Conservation (phyloP, 2,797 vertebrate genomes). For the Microchirus variegatus region DNA sequence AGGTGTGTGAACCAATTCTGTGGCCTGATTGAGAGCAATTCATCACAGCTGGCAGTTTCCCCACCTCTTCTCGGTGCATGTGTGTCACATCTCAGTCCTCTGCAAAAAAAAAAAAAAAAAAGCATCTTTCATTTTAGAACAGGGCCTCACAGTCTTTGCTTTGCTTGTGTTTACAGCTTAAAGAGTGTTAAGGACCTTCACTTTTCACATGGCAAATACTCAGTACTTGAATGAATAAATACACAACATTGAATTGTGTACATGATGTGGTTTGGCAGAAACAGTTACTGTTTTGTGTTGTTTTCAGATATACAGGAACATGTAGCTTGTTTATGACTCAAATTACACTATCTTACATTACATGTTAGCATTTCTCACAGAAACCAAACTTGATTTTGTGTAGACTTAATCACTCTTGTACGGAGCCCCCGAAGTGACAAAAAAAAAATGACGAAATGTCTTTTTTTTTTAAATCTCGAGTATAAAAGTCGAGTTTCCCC, state of each 20-base stretch:
- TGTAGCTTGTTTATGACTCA: no score
- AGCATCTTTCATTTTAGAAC: slow-evolving; percentile 5
- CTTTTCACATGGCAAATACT: slow-evolving; percentile 12
- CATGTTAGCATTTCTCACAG: no score
- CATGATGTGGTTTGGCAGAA: neutral
- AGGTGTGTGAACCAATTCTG: slow-evolving; percentile 73
- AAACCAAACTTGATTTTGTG: no score
- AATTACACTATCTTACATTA: no score
- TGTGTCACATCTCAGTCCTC: slow-evolving; percentile 11
- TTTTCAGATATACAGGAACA: no score
- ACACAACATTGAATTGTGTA: neutral
- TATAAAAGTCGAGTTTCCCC: no score
- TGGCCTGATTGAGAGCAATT: slow-evolving; percentile 77
- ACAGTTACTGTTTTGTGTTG: no score
- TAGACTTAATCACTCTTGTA: no score
- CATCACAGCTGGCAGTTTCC: slow-evolving; percentile 68
- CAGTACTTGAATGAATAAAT: neutral
- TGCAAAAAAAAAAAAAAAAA: neutral
- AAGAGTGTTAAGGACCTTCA: no score
- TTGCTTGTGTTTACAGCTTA: slow-evolving; percentile 13
- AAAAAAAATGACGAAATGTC: no score
- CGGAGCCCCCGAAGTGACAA: no score
- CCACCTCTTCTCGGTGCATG: neutral
- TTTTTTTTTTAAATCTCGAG: no score
- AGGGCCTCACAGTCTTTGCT: neutral